A percentile compares a stretch with the other conserved stretches of the same genome.
Conservation (phyloP, 2,888 invertebrate species). For the Temnothorax rugatulus region DNA sequence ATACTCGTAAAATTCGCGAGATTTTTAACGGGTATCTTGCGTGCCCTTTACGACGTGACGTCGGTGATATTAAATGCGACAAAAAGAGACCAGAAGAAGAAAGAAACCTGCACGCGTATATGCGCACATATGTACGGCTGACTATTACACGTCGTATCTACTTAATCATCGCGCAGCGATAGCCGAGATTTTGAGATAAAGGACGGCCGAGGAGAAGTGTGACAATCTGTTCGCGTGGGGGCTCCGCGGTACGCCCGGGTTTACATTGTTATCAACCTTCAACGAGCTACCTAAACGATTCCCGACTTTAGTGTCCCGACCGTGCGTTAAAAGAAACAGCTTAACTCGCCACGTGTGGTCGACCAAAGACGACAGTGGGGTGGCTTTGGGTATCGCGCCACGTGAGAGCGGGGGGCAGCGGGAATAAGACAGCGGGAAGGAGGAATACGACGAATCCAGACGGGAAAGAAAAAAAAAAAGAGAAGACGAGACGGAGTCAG, state of each 20-base stretch:
- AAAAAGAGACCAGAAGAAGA: not conserved
- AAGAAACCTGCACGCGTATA: not conserved
- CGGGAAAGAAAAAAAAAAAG: slow-evolving; percentile 5
- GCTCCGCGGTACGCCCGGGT: not conserved
- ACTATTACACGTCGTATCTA: not conserved
- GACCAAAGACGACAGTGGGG: slow-evolving; percentile 28
- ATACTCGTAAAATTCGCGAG: slow-evolving; percentile 54
- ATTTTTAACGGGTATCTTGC: slow-evolving; percentile 37
- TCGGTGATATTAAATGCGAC: slow-evolving; percentile 43
- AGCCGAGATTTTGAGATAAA: not conserved
- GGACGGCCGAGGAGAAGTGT: not conserved
- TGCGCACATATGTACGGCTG: too few species aligned
- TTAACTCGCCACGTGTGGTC: slow-evolving; percentile 71
- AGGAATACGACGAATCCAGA: slow-evolving; percentile 44
- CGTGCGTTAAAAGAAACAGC: slow-evolving; percentile 66
- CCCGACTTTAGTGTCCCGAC: slow-evolving; percentile 63
- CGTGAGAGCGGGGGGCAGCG: slow-evolving; percentile 31
- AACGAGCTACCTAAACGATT: slow-evolving; percentile 69
- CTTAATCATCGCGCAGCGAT: slow-evolving; percentile 21
- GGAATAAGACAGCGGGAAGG: slow-evolving; percentile 39
- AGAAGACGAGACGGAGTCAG: slow-evolving; percentile 17
- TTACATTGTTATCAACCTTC: slow-evolving; percentile 59
- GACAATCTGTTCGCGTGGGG: not conserved
- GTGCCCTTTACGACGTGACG: slow-evolving; percentile 42
- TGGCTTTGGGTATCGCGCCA: slow-evolving; percentile 18